Conservation (phyloP, 2,797 vertebrate species). For the Oophaga sylvatica region DNA sequence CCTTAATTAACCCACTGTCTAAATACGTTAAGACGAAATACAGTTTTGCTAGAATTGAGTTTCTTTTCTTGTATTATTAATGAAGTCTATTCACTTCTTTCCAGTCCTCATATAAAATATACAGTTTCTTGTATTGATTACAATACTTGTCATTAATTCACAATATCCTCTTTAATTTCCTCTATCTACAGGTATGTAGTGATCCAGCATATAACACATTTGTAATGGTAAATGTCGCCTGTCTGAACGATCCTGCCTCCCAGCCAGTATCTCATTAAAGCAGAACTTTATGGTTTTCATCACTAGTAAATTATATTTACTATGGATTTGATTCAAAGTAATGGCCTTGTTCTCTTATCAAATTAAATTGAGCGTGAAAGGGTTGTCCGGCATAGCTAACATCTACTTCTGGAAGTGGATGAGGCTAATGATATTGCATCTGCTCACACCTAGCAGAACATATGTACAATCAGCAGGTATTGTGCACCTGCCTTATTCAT, state of each 20-base stretch:
- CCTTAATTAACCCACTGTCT: constrained; percentile 6
- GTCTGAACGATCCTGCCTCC: neutral
- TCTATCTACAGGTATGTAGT: neutral
- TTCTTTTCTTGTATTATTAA: neutral
- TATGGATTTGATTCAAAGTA: neutral
- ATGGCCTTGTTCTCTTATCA: neutral
- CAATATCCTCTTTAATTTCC: constrained; percentile 13
- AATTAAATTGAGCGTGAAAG: neutral
- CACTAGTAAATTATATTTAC: neutral
- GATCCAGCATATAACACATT: neutral
- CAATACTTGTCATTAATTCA: constrained; percentile 13
- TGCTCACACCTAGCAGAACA: no score
- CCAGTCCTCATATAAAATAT: neutral
- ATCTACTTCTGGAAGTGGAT: no score
- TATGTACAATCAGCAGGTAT: no score
- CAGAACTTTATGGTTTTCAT: neutral
- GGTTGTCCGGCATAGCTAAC: no score
- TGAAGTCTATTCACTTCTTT: neutral
- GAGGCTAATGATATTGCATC: no score
- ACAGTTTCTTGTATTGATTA: neutral
- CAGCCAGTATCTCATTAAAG: neutral
- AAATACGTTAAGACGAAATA: neutral
- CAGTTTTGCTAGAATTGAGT: constrained; percentile 12
- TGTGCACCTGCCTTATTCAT: no score
- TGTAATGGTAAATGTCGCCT: neutral